These are phyloP conservation scores for Dyspetes luteomarginatus DNA, from an alignment of 2,888 invertebrate genomes.

Conservation along the genomic window DNA sequence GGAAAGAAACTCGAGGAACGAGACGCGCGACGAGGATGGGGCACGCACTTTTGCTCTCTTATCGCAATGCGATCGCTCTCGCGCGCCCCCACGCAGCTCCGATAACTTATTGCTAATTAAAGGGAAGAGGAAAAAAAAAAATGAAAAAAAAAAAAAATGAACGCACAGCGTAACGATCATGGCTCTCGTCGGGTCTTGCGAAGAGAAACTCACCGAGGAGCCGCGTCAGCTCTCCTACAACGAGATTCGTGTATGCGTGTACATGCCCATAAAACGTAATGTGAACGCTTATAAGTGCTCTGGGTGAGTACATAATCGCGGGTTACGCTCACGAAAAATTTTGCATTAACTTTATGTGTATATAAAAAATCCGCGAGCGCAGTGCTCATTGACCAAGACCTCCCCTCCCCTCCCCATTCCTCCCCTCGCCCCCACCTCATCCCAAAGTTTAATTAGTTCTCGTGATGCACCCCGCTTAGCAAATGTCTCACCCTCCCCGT, in stretches of 20 bases:
- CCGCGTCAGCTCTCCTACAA: background rate
- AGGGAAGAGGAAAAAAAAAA: conserved; percentile 64
- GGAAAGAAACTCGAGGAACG: background rate
- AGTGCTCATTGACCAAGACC: conserved; percentile 1
- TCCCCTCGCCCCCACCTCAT: no score
- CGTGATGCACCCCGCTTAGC: conserved; percentile 41
- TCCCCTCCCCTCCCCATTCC: conserved; percentile 43
- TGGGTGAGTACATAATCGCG: conserved; percentile 27
- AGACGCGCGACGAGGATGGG: conserved; percentile 21
- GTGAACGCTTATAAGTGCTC: conserved; percentile 17
- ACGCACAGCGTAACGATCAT: conserved; percentile 70
- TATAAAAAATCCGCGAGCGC: background rate
- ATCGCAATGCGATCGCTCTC: conserved; percentile 65
- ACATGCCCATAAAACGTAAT: conserved; percentile 26
- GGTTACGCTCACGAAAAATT: conserved; percentile 47
- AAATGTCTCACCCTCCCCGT: background rate
- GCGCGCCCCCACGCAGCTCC: conserved; percentile 32
- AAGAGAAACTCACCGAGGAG: conserved; percentile 16
- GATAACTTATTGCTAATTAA: conserved; percentile 78
- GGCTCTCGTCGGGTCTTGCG: conserved; percentile 58
- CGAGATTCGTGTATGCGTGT: conserved; percentile 30
- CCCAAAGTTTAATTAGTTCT: conserved; percentile 65
- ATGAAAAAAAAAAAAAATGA: conserved; percentile 56
- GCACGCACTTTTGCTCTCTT: conserved; percentile 41
- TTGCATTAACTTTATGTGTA: background rate